A percentile compares a stretch with the other conserved stretches of the same genome.
These are phyloP conservation scores for Bactericera cockerelli DNA, from an alignment of 1,140 invertebrate genomes.

Conservation along the genomic window DNA sequence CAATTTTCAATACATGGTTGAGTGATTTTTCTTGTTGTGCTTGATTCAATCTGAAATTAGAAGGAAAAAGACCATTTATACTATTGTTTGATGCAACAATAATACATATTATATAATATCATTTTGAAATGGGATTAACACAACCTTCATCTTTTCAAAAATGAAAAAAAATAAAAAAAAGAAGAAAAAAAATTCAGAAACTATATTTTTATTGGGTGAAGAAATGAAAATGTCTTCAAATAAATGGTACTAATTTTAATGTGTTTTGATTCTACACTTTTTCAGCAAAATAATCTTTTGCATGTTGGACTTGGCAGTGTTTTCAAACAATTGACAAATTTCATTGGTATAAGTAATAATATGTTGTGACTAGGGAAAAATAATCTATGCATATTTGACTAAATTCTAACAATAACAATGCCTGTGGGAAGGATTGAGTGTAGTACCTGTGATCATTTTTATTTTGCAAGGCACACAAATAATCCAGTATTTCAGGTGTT, in stretches of 20 bases:
- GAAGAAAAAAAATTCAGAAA: neutral
- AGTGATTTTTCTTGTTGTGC: neutral
- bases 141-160: too few species aligned
- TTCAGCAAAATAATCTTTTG: too few species aligned
- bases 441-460: neutral
- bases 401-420: neutral
- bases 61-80: neutral
- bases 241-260: too few species aligned
- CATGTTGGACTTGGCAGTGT: too few species aligned
- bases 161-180: too few species aligned
- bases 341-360: too few species aligned
- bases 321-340: too few species aligned
- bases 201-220: too few species aligned
- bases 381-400: neutral
- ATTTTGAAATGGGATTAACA: too few species aligned
- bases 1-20: neutral
- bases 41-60: neutral
- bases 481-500: neutral
- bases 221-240: too few species aligned
- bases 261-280: too few species aligned
- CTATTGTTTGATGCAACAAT: neutral
- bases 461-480: slow-evolving; percentile 2
- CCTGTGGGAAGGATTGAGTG: neutral
- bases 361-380: neutral
- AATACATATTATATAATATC: too few species aligned